phyloP scores from a whole-genome alignment of 2,113 vertebrate genomes.

The Hippocampus abdominalis region DNA sequence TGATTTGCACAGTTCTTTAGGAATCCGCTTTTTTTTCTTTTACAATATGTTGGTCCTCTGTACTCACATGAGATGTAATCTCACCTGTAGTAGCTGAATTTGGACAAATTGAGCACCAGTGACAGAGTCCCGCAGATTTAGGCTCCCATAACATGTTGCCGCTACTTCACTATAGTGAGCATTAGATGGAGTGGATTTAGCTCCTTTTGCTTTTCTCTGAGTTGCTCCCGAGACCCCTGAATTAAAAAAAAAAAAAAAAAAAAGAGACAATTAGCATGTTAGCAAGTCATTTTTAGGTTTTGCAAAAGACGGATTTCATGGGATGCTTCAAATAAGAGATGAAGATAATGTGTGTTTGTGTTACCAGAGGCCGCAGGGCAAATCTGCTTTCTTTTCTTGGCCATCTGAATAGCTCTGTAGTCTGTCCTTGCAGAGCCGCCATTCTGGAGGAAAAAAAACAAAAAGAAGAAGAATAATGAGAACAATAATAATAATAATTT shows the following conservation, averaged over 20 bases:
- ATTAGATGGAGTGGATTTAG: conserved; percentile 55
- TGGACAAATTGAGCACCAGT: conserved; percentile 84
- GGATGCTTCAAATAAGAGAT: neutral
- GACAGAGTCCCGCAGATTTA: conserved; percentile 78
- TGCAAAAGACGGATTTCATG: neutral
- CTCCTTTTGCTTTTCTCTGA: conserved; percentile 77
- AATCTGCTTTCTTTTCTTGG: conserved; percentile 87
- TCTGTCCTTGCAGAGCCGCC: conserved; percentile 93
- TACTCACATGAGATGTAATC: conserved; percentile 9
- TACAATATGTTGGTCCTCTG: neutral
- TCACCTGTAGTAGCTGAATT: conserved; percentile 90
- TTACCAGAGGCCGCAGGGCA: conserved; percentile 75
- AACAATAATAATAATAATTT: no score
- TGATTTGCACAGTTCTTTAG: no score
- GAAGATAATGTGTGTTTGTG: neutral
- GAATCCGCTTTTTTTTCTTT: no score
- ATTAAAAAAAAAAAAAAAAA: conserved; percentile 4
- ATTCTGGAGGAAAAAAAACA: conserved; percentile 68
- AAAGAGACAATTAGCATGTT: no score
- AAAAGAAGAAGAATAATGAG: neutral
- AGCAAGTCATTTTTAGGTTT: neutral
- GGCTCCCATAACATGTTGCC: conserved; percentile 69
- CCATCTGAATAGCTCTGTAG: conserved; percentile 92
- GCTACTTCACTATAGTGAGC: conserved; percentile 70
- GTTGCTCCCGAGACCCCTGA: conserved; percentile 66